phyloP scores from a whole-genome alignment of 2,888 invertebrate species.

The Heteromyza rotundicornis region DNA sequence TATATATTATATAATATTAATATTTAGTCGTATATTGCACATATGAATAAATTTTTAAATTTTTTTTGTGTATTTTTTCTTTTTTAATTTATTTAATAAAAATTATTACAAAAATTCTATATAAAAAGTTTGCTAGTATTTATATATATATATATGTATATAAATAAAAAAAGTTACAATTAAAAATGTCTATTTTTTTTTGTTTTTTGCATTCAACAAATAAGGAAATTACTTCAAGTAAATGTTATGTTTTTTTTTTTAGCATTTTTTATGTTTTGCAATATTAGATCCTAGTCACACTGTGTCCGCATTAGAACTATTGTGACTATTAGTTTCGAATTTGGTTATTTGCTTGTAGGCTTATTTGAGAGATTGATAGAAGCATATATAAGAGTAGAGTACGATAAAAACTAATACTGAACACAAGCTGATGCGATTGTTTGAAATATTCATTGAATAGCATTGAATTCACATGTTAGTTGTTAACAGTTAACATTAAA shows the following conservation, averaged over 20 bases:
- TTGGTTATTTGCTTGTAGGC: constrained; percentile 9
- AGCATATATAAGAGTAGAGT: not conserved
- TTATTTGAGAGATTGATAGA: not conserved
- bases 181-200: constrained; percentile 19
- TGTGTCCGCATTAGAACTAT: too few relatives aligned
- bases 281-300: too few relatives aligned
- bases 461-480: constrained; percentile 12
- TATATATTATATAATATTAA: not conserved
- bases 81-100: constrained; percentile 26
- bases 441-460: constrained; percentile 23
- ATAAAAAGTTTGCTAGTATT: constrained; percentile 50
- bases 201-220: constrained; percentile 12
- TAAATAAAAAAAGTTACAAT: constrained; percentile 22
- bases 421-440: constrained; percentile 47
- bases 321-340: too few relatives aligned
- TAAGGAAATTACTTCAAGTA: too few relatives aligned
- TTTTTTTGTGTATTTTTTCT: constrained; percentile 21
- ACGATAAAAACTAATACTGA: constrained; percentile 57
- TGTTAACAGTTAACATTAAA: not conserved
- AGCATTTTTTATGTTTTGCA: not conserved
- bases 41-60: constrained; percentile 29
- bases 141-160: constrained; percentile 33
- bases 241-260: constrained; percentile 10
- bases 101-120: constrained; percentile 54
- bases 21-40: constrained; percentile 35